Evolutionary conservation across 1,140 invertebrate species (phyloP).

Genomic region (Archegozetes longisetosus): DNA sequence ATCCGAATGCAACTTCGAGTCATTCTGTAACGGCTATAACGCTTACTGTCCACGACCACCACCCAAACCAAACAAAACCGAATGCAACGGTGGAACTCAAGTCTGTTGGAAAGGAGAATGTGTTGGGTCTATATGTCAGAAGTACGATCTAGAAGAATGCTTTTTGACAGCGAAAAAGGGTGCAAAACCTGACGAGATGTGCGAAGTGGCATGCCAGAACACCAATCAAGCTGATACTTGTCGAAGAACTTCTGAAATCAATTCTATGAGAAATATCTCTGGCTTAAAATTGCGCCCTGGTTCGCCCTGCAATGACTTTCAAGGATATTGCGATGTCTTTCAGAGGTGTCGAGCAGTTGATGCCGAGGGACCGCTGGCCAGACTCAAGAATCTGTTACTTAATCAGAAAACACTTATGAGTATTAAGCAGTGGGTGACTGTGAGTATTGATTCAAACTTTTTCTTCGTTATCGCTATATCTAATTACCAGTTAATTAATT

Average conservation of each 20-base stretch:
- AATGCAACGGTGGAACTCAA: conserved; percentile 64
- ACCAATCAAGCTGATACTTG: conserved; percentile 56
- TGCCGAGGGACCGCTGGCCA: conserved; percentile 87
- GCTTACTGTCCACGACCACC: conserved; percentile 55
- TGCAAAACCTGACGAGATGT: conserved; percentile 60
- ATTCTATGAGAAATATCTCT: conserved; percentile 50
- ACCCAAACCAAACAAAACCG: conserved; percentile 58
- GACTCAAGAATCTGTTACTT: conserved; percentile 89
- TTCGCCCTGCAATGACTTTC: conserved; percentile 93
- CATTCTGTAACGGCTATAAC: conserved; percentile 49
- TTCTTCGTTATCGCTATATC: no score
- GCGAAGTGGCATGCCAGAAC: conserved; percentile 88
- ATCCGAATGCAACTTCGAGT: conserved; percentile 70
- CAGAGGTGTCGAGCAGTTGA: conserved; percentile 93
- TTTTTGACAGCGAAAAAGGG: conserved; percentile 72
- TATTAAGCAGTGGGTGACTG: conserved; percentile 72
- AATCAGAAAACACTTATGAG: conserved; percentile 71
- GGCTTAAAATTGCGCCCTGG: conserved; percentile 79
- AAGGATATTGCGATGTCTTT: conserved; percentile 98
- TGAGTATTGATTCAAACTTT: conserved; percentile 26
- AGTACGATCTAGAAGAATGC: conserved; percentile 86
- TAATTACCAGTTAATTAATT: not conserved
- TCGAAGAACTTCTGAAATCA: conserved; percentile 62
- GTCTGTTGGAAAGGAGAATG: conserved; percentile 89
- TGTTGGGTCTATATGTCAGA: conserved; percentile 81